Conservation (phyloP, 2,797 vertebrate species). For the Coilia nasus region DNA sequence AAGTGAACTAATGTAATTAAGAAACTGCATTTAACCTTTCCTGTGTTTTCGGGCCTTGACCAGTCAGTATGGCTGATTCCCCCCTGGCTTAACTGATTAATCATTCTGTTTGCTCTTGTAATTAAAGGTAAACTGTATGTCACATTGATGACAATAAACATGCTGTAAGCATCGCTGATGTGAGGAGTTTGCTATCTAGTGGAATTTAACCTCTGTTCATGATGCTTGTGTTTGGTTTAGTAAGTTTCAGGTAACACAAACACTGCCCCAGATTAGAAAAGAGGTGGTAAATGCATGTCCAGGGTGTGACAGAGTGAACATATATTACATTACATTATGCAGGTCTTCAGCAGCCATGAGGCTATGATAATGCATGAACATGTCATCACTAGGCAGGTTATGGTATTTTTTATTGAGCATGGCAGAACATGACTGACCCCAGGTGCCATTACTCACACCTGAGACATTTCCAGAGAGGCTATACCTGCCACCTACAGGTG, state of each 20-base stretch:
- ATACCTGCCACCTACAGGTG: neutral
- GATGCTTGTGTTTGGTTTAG: neutral
- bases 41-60: no score
- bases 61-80: no score
- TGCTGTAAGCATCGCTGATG: no score
- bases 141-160: neutral
- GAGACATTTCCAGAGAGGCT: neutral
- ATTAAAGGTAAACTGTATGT: neutral
- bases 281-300: neutral
- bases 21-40: no score
- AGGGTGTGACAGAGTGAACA: neutral
- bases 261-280: neutral
- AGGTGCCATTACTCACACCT: neutral
- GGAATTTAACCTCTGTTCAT: neutral
- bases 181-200: no score
- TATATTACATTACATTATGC: neutral
- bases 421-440: neutral
- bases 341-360: neutral
- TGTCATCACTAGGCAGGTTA: slow-evolving; percentile 11
- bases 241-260: neutral
- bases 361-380: neutral
- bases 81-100: no score
- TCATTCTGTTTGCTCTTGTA: neutral
- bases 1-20: no score
- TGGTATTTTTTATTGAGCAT: neutral